phyloP scores from a whole-genome alignment of 2,113 vertebrate species.

The Ondatra zibethicus region DNA sequence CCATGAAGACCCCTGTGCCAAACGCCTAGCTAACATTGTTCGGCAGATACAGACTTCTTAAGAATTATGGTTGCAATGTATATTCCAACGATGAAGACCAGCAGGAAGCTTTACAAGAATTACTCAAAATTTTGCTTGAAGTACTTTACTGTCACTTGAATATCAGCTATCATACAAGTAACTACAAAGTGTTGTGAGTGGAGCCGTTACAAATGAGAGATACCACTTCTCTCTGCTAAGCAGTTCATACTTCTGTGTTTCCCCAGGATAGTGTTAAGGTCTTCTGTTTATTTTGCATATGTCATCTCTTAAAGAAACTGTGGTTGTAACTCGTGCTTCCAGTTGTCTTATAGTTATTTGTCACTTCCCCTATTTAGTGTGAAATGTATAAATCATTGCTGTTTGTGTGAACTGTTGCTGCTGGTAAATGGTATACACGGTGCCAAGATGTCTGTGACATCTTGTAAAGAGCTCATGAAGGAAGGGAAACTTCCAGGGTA shows the following conservation, averaged over 20 bases:
- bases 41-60: constrained; percentile 97
- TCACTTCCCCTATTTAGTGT: constrained; percentile 49
- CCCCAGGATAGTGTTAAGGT: constrained; percentile 75
- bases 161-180: constrained; percentile 85
- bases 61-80: constrained; percentile 96
- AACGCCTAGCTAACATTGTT: constrained; percentile 95
- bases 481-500: constrained; percentile 44
- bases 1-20: constrained; percentile 94
- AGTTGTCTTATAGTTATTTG: constrained; percentile 61
- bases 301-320: constrained; percentile 84
- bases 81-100: constrained; percentile 94
- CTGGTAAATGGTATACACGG: constrained; percentile 79
- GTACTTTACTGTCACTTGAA: constrained; percentile 84
- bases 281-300: constrained; percentile 89
- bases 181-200: constrained; percentile 84
- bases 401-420: constrained; percentile 83
- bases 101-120: constrained; percentile 97
- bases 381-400: constrained; percentile 77
- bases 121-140: constrained; percentile 96
- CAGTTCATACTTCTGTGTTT: constrained; percentile 54
- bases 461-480: constrained; percentile 71
- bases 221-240: constrained; percentile 29
- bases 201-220: constrained; percentile 47
- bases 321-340: constrained; percentile 77
- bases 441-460: constrained; percentile 78